Evolutionary conservation across 2,797 vertebrate genomes (phyloP).

Genomic region (Syngnathus rostellatus): DNA sequence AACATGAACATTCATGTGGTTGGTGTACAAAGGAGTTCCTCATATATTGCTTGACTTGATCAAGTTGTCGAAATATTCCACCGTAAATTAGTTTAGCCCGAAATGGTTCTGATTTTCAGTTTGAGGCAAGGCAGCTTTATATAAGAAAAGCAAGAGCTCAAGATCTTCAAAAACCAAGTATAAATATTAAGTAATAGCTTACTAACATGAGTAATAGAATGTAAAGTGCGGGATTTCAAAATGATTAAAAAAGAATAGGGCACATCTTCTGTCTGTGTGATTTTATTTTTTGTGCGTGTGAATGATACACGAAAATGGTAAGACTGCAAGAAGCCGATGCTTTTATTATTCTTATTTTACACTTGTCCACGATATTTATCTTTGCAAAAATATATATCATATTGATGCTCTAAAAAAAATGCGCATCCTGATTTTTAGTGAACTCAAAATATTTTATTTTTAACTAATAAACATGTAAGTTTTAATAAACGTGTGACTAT

Average conservation of each 20-base stretch:
- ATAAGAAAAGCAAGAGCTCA: too few relatives aligned
- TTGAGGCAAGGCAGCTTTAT: too few relatives aligned
- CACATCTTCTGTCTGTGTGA: background rate
- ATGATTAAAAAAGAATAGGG: background rate
- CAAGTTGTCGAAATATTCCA: background rate
- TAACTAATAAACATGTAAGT: too few relatives aligned
- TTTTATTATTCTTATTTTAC: background rate
- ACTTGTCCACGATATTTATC: background rate
- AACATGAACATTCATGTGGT: background rate
- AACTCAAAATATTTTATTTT: too few relatives aligned
- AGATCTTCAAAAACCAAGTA: too few relatives aligned
- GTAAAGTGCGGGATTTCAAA: too few relatives aligned
- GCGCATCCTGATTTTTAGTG: background rate
- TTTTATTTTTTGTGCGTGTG: background rate
- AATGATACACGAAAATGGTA: background rate
- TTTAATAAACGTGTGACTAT: too few relatives aligned
- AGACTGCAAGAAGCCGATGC: background rate
- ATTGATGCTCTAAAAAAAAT: background rate
- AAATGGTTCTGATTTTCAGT: background rate
- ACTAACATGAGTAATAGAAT: too few relatives aligned
- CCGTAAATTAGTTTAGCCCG: background rate
- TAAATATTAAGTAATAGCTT: too few relatives aligned
- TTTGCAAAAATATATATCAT: background rate
- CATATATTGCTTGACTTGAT: too few relatives aligned
- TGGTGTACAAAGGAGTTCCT: background rate